These are phyloP conservation scores for Xestia ashworthii DNA, from an alignment of 2,888 invertebrate genomes.

Conservation along the genomic window DNA sequence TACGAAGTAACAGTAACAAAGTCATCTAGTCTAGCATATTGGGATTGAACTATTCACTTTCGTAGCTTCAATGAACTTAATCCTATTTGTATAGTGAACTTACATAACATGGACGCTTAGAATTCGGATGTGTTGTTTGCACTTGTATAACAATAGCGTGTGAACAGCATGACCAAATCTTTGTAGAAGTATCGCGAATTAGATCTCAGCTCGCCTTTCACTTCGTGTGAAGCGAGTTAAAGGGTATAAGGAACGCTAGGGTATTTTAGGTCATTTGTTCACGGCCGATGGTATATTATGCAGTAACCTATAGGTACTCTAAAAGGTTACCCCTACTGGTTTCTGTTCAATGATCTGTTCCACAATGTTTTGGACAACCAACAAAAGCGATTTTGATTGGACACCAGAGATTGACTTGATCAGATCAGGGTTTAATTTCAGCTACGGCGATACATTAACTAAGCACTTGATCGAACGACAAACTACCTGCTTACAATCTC, in stretches of 20 bases:
- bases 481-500: slow-evolving; percentile 33
- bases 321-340: slow-evolving; percentile 14
- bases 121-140: slow-evolving; percentile 75
- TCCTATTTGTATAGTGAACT: slow-evolving; percentile 74
- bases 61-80: slow-evolving; percentile 49
- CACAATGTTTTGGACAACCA: slow-evolving; percentile 3
- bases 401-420: slow-evolving; percentile 4
- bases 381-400: not conserved
- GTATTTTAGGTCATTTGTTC: slow-evolving; percentile 80
- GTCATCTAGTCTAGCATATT: not conserved
- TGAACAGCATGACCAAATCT: slow-evolving; percentile 81
- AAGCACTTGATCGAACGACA: slow-evolving; percentile 21
- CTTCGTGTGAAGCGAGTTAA: slow-evolving; percentile 80
- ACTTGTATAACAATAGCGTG: slow-evolving; percentile 80
- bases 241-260: slow-evolving; percentile 80
- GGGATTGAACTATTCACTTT: slow-evolving; percentile 9
- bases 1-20: not conserved
- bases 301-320: slow-evolving; percentile 18
- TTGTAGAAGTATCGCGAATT: slow-evolving; percentile 77
- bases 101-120: slow-evolving; percentile 76
- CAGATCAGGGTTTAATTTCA: slow-evolving; percentile 3
- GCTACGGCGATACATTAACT: slow-evolving; percentile 8
- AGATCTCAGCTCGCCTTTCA: slow-evolving; percentile 86
- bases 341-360: not conserved
- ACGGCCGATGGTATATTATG: slow-evolving; percentile 63